phyloP scores from a whole-genome alignment of 2,797 vertebrate species.

The Gadopsis marmoratus region DNA sequence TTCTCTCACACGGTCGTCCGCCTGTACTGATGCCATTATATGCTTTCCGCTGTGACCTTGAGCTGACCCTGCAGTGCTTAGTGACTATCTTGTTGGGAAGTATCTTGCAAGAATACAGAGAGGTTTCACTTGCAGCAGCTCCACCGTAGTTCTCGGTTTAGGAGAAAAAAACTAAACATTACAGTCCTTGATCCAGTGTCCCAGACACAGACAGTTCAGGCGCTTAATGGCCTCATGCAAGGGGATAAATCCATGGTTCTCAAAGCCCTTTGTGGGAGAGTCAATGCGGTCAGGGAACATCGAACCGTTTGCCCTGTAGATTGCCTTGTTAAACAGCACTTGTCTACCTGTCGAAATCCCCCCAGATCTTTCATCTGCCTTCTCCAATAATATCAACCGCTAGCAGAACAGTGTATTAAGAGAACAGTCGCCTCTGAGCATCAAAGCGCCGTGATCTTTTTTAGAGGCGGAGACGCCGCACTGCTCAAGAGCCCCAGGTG shows the following conservation, averaged over 20 bases:
- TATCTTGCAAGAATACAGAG: constrained; percentile 14
- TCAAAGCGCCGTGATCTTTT: constrained; percentile 49
- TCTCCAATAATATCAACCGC: constrained; percentile 63
- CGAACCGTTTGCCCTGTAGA: constrained; percentile 62
- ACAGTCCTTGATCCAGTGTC: constrained; percentile 47
- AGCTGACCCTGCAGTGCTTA: constrained; percentile 17
- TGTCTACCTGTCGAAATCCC: constrained; percentile 74
- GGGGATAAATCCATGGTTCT: constrained; percentile 49
- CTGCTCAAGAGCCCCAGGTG: constrained; percentile 52
- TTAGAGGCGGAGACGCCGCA: constrained; percentile 27
- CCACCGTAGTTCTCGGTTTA: not conserved
- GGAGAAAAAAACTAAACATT: constrained; percentile 9
- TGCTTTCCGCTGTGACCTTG: constrained; percentile 26
- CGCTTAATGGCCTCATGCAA: constrained; percentile 58
- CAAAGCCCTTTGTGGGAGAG: constrained; percentile 60
- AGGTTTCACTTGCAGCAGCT: constrained; percentile 33
- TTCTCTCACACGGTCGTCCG: not conserved
- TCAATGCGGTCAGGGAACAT: constrained; percentile 65
- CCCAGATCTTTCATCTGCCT: constrained; percentile 62
- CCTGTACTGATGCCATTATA: constrained; percentile 6
- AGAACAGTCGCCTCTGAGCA: constrained; percentile 58
- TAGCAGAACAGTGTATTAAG: constrained; percentile 44
- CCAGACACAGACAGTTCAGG: constrained; percentile 54
- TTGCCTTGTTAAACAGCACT: constrained; percentile 76
- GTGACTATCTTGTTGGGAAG: constrained; percentile 26